These are phyloP conservation scores for Symphodus melops DNA, from an alignment of 2,113 vertebrate genomes.

Conservation along the genomic window DNA sequence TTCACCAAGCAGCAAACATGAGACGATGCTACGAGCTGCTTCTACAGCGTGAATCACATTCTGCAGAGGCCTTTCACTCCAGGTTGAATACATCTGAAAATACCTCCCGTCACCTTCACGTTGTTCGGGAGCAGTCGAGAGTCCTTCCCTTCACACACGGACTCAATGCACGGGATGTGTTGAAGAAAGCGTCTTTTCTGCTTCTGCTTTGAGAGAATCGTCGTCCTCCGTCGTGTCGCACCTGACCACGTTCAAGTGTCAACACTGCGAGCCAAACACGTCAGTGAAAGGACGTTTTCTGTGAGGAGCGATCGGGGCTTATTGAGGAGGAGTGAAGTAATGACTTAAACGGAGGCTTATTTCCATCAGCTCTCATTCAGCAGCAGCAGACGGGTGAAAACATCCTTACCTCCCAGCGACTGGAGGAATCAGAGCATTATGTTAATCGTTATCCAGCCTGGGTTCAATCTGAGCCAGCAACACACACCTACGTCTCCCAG, in stretches of 20 bases:
- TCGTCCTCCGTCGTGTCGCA: neutral
- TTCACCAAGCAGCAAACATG: neutral
- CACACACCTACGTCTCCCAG: conserved; percentile 37
- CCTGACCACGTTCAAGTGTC: neutral
- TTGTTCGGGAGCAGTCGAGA: neutral
- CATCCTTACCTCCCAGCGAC: conserved; percentile 12
- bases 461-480: conserved; percentile 32
- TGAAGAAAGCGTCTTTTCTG: neutral
- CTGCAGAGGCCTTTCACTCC: neutral
- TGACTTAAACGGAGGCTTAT: neutral
- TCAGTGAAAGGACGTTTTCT: conserved; percentile 6
- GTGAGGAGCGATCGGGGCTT: neutral
- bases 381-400: conserved; percentile 7
- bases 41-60: neutral
- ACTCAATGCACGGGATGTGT: neutral
- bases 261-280: neutral
- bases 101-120: neutral
- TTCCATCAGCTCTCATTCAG: conserved; percentile 25
- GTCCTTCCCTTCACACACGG: neutral
- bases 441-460: conserved; percentile 40
- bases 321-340: neutral
- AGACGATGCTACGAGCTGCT: neutral
- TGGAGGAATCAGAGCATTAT: conserved; percentile 51
- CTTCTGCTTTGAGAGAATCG: neutral
- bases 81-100: neutral